phyloP scores from a whole-genome alignment of 1,140 invertebrate genomes.

The Brachionus plicatilis region DNA sequence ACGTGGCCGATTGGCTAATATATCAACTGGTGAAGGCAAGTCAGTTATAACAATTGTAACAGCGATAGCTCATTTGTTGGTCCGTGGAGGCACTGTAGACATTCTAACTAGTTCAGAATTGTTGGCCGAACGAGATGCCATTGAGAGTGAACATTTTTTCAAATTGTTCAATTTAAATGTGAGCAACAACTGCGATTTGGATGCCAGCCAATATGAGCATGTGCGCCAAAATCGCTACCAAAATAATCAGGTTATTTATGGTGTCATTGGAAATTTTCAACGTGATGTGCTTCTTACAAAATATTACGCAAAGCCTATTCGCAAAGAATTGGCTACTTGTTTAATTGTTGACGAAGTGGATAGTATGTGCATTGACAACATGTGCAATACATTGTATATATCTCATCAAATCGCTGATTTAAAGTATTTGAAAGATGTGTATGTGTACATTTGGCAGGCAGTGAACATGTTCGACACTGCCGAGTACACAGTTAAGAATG shows the following conservation, averaged over 20 bases:
- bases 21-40: constrained; percentile 19
- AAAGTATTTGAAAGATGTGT: neutral
- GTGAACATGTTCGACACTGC: neutral
- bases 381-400: neutral
- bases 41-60: neutral
- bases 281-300: neutral
- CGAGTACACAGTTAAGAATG: neutral
- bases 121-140: neutral
- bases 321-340: neutral
- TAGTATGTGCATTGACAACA: neutral
- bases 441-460: neutral
- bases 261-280: neutral
- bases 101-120: neutral
- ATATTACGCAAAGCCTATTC: neutral
- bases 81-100: neutral
- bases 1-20: neutral
- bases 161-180: neutral
- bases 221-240: neutral
- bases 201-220: neutral
- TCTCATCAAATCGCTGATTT: neutral
- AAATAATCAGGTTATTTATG: neutral
- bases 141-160: neutral
- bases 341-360: constrained; percentile 19
- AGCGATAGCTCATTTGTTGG: neutral
- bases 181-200: neutral